Conservation (phyloP, 2,113 vertebrate species). For the Centropus bengalensis region DNA sequence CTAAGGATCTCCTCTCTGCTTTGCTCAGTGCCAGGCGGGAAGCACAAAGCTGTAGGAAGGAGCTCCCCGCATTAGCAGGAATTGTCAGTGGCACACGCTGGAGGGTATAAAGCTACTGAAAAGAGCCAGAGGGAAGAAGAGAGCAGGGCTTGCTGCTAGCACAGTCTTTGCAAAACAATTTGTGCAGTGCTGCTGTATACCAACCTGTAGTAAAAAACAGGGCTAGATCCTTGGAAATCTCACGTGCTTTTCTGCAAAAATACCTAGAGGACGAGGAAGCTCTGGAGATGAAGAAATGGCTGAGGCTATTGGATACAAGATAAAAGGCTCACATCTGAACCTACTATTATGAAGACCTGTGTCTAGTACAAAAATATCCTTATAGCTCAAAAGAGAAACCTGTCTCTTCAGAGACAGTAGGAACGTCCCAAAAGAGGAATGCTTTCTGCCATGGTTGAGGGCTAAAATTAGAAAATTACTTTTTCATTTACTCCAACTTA, state of each 20-base stretch:
- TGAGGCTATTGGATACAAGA: background rate
- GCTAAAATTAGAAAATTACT: background rate
- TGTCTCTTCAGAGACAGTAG: background rate
- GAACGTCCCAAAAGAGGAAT: background rate
- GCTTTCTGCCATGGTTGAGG: background rate
- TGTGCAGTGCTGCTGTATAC: background rate
- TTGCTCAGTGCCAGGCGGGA: background rate
- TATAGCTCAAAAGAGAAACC: background rate
- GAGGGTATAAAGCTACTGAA: background rate
- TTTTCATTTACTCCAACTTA: background rate
- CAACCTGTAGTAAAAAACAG: background rate
- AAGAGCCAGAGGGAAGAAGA: background rate
- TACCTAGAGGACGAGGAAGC: background rate
- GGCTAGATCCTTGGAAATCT: background rate
- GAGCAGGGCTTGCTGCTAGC: background rate
- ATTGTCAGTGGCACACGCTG: accelerated
- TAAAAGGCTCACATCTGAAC: background rate
- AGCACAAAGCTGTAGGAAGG: background rate
- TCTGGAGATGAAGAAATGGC: background rate
- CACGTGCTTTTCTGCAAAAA: background rate
- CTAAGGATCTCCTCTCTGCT: background rate
- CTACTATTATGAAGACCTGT: background rate
- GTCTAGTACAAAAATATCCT: background rate
- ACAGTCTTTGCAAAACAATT: background rate
- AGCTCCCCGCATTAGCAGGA: background rate